phyloP scores from a whole-genome alignment of 1,140 invertebrate species.

The Hormaphis cornu region DNA sequence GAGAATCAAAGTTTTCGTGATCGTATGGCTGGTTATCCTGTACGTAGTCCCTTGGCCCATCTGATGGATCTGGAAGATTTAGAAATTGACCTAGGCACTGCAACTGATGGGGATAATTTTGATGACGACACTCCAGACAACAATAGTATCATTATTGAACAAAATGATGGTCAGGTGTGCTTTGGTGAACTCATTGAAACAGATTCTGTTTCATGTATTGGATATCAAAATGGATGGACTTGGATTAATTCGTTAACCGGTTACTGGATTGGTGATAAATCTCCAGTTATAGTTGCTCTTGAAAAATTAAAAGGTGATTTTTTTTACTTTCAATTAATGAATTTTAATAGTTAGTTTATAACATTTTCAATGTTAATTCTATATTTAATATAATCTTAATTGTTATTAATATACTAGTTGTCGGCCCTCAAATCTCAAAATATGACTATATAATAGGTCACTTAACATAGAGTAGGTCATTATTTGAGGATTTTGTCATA shows the following conservation, averaged over 20 bases:
- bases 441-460: too few relatives aligned
- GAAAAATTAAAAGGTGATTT: constrained; percentile 70
- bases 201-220: constrained; percentile 27
- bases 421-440: too few relatives aligned
- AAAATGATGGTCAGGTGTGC: not conserved
- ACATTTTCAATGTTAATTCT: too few relatives aligned
- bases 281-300: constrained; percentile 55
- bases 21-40: constrained; percentile 11
- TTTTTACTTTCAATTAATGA: too few relatives aligned
- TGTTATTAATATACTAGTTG: too few relatives aligned
- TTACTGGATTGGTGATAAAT: constrained; percentile 46
- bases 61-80: constrained; percentile 33
- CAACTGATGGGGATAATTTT: constrained; percentile 17
- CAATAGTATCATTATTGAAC: constrained; percentile 23
- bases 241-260: constrained; percentile 69
- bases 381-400: too few relatives aligned
- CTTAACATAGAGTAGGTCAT: too few relatives aligned
- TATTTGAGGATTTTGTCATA: too few relatives aligned
- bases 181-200: constrained; percentile 14
- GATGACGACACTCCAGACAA: constrained; percentile 6
- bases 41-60: not conserved
- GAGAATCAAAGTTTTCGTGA: constrained; percentile 22
- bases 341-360: too few relatives aligned
- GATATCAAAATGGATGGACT: constrained; percentile 55
- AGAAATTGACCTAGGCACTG: constrained; percentile 21